Evolutionary conservation across 1,140 invertebrate species (phyloP), one percentile per base, ranked within the genome.

Genomic region (Lepidurus arcticus): DNA sequence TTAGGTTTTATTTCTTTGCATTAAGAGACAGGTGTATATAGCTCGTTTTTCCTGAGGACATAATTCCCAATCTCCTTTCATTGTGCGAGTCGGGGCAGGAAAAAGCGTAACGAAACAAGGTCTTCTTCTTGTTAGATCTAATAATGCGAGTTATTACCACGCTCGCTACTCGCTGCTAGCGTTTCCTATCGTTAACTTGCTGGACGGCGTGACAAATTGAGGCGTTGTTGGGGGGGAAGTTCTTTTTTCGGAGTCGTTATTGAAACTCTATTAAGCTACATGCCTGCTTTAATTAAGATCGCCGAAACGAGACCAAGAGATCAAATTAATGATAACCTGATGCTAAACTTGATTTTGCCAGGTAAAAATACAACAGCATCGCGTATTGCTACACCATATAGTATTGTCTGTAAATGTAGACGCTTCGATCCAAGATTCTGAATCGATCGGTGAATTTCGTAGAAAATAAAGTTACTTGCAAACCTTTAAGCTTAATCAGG

Each of bases 91-190:
- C 53, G 21, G 53, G 53, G 13, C 53, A 65, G 53, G 53, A 65
- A 65, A 65, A 65, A 65, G 53, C 53, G 53, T 65, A 65, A 16
- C 53, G 53, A 65, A 65, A 21, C 53, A 65, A 65, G 53, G 53
- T 65, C 53, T 65, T 65, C 53, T 65, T 65, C 53, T 65, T 65
- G 53, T 65, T 65, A 65, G 53, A 65, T 65, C 53, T 65, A 65
- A 65, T 65, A 65, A 65, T 65, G 53, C 53, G 53, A 65, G 53
- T 65, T 65, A 65, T 65, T 65, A 65, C 53, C 53, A 65, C 21
- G 53, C 53, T 65, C 16, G n/a, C 53, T 21, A 65, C 53, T 65
- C 53, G 53, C 53, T 65, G 53, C 53, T 16, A 65, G 53, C 53
- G 53, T 65, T 65, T 65, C 53, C 53, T 65, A 65, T 65, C 53